Percentiles rank a stretch among this genome's conserved stretches.
phyloP scores from a whole-genome alignment of 2,797 vertebrate genomes.

The Syngnathus rostellatus region DNA sequence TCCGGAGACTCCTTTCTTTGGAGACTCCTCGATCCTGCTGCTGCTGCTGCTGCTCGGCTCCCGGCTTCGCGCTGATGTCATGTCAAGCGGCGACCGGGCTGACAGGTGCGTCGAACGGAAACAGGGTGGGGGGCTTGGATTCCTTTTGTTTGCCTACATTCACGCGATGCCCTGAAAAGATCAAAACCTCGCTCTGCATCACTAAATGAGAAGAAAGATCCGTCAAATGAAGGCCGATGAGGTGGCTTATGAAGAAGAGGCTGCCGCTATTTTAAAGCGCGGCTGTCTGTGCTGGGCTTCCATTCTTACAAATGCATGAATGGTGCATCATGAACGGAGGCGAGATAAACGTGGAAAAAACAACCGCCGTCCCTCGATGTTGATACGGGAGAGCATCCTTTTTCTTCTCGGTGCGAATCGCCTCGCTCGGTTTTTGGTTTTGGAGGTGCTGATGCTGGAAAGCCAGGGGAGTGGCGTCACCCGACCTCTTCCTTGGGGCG shows the following conservation, averaged over 20 bases:
- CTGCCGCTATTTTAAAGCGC: slow-evolving; percentile 26
- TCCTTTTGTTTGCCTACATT: slow-evolving; percentile 63
- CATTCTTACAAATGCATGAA: slow-evolving; percentile 57
- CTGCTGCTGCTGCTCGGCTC: slow-evolving; percentile 51
- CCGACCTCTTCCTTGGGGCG: slow-evolving; percentile 50
- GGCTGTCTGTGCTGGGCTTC: slow-evolving; percentile 32
- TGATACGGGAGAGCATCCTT: slow-evolving; percentile 42
- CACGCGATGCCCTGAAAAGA: slow-evolving; percentile 50
- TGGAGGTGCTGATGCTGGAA: slow-evolving; percentile 71
- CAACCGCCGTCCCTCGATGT: slow-evolving; percentile 13
- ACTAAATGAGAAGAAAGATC: slow-evolving; percentile 37
- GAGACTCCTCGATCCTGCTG: slow-evolving; percentile 63
- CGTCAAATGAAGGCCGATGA: slow-evolving; percentile 7
- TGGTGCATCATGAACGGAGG: slow-evolving; percentile 60
- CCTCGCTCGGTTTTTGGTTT: slow-evolving; percentile 14
- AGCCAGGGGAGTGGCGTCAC: slow-evolving; percentile 60
- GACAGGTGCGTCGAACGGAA: slow-evolving; percentile 68
- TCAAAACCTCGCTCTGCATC: slow-evolving; percentile 41
- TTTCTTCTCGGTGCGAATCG: slow-evolving; percentile 20
- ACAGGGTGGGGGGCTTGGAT: slow-evolving; percentile 59
- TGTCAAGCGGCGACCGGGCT: slow-evolving; percentile 71
- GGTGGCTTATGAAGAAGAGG: slow-evolving; percentile 11
- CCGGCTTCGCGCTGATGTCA: slow-evolving; percentile 71
- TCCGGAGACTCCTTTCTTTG: slow-evolving; percentile 49
- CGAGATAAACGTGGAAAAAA: slow-evolving; percentile 29